Conservation (phyloP, 2,113 vertebrate species). For the Taxidea taxus region DNA sequence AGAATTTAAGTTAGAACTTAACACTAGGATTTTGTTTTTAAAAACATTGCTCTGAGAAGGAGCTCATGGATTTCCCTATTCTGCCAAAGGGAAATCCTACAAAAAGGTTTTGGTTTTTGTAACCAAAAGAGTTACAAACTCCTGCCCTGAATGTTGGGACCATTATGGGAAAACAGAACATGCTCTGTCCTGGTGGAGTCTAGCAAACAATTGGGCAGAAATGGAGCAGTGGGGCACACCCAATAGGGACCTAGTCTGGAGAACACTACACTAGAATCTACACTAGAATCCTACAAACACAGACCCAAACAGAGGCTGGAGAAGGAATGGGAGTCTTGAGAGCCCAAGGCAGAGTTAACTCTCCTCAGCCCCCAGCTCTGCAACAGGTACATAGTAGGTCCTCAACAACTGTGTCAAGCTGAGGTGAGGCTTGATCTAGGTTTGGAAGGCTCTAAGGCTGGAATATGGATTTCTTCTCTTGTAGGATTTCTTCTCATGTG, state of each 20-base stretch:
- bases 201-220: not conserved
- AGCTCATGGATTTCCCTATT: not conserved
- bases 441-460: not conserved
- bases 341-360: not conserved
- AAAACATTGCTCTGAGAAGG: not conserved
- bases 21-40: not conserved
- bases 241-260: no score
- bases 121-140: not conserved
- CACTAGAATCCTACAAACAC: fast-evolving
- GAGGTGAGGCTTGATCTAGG: not conserved
- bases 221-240: fast-evolving
- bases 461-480: not conserved
- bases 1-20: not conserved
- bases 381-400: not conserved
- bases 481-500: fast-evolving
- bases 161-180: not conserved
- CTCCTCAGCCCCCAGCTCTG: not conserved
- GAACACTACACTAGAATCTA: no score
- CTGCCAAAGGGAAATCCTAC: not conserved
- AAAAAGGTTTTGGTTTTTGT: no score
- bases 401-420: not conserved
- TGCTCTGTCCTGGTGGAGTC: not conserved
- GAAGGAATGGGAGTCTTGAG: not conserved
- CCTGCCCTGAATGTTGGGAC: not conserved
- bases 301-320: fast-evolving